A percentile compares a stretch with the other conserved stretches of the same genome.
These are phyloP conservation scores for Aelia acuminata DNA, from an alignment of 2,888 invertebrate species.

Conservation along the genomic window DNA sequence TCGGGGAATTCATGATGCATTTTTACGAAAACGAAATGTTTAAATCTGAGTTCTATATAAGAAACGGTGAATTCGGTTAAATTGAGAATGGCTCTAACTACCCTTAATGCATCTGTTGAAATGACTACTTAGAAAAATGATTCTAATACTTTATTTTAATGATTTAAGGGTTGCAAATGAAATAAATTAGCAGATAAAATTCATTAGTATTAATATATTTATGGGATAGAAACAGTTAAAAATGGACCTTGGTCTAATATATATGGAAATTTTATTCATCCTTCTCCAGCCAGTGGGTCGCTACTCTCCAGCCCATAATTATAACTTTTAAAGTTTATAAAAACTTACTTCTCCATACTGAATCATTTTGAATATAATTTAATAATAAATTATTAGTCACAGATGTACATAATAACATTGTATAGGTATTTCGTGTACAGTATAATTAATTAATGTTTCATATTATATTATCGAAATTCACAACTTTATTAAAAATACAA, in stretches of 20 bases:
- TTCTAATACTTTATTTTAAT: neutral
- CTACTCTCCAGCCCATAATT: neutral
- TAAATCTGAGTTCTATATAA: neutral
- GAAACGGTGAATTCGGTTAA: neutral
- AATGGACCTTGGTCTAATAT: neutral
- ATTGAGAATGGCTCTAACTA: neutral
- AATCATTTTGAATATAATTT: neutral
- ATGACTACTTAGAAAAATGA: neutral
- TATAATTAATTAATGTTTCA: too few species aligned
- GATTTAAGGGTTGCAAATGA: neutral
- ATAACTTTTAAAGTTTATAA: slow-evolving; percentile 10
- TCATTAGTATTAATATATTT: slow-evolving; percentile 41
- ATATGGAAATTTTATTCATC: slow-evolving; percentile 37
- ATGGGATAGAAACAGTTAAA: slow-evolving; percentile 32
- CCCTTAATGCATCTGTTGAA: neutral
- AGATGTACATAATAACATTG: too few species aligned
- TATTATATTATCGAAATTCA: too few species aligned
- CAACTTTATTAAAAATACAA: too few species aligned
- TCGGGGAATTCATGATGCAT: too few species aligned
- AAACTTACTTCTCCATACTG: neutral
- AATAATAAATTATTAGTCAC: neutral
- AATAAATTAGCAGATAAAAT: slow-evolving; percentile 1
- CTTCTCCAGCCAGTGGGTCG: neutral
- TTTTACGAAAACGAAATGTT: too few species aligned
- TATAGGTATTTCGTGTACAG: too few species aligned